phyloP scores from a whole-genome alignment of 2,888 invertebrate genomes.

The Agrotis segetum region DNA sequence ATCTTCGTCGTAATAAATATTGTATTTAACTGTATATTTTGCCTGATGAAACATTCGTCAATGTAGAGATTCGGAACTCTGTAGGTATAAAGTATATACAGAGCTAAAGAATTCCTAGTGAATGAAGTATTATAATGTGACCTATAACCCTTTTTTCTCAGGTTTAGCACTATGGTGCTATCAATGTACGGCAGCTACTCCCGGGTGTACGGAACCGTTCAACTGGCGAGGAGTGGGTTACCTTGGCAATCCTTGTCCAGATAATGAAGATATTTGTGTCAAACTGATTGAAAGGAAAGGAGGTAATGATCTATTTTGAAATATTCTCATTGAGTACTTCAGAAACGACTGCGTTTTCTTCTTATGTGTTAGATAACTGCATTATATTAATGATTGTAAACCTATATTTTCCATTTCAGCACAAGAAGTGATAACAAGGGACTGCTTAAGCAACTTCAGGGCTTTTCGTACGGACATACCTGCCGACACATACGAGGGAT shows the following conservation, averaged over 20 bases:
- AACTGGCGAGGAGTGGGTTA: conserved; percentile 95
- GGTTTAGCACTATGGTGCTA: conserved; percentile 95
- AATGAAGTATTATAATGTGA: background rate
- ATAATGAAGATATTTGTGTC: conserved; percentile 96
- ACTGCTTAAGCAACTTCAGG: conserved; percentile 95
- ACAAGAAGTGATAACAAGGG: conserved; percentile 95
- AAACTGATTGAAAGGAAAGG: conserved; percentile 97
- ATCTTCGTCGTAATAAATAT: conserved; percentile 30
- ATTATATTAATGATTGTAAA: too few species aligned
- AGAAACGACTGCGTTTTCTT: background rate
- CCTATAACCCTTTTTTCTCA: conserved; percentile 63
- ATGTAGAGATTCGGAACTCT: background rate
- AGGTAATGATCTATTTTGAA: conserved; percentile 88
- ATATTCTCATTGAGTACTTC: background rate
- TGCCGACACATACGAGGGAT: conserved; percentile 97
- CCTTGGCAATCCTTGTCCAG: conserved; percentile 95
- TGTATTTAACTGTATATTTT: conserved; percentile 19
- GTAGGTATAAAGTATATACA: background rate
- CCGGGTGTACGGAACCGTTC: conserved; percentile 96
- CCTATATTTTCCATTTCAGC: conserved; percentile 86
- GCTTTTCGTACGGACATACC: conserved; percentile 96
- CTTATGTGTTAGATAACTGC: too few species aligned
- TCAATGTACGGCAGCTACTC: conserved; percentile 96
- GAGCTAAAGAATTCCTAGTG: background rate
- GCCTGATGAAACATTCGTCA: conserved; percentile 2